Evolutionary conservation across 2,797 vertebrate species (phyloP).

Genomic region (Myripristis jacobus): DNA sequence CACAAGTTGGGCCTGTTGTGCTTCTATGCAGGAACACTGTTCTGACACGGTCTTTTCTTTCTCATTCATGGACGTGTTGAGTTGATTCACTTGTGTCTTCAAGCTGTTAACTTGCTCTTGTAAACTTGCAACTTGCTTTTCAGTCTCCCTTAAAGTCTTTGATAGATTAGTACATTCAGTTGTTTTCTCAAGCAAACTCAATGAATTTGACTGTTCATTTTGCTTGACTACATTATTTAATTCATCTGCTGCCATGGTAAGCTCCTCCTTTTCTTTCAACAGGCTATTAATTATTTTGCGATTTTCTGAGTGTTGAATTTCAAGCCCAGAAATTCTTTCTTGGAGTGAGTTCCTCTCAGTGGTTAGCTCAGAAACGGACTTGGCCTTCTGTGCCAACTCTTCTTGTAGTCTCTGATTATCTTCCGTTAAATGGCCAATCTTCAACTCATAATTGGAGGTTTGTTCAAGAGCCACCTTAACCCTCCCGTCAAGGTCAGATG

Average conservation of each 20-base stretch:
- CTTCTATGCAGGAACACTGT: slow-evolving; percentile 71
- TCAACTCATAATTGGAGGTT: slow-evolving; percentile 65
- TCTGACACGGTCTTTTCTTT: slow-evolving; percentile 76
- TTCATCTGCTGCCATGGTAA: slow-evolving; percentile 72
- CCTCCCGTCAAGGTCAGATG: slow-evolving; percentile 74
- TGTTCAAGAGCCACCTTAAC: slow-evolving; percentile 57
- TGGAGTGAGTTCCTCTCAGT: slow-evolving; percentile 72
- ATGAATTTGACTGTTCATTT: slow-evolving; percentile 72
- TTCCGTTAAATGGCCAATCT: slow-evolving; percentile 75
- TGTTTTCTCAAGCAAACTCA: slow-evolving; percentile 82
- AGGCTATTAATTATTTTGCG: slow-evolving; percentile 73
- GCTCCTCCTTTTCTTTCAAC: slow-evolving; percentile 79
- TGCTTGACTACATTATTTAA: slow-evolving; percentile 77
- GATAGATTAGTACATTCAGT: slow-evolving; percentile 80
- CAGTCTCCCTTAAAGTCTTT: slow-evolving; percentile 76
- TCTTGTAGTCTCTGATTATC: slow-evolving; percentile 81
- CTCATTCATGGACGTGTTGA: slow-evolving; percentile 65
- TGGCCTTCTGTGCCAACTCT: slow-evolving; percentile 70
- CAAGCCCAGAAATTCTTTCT: slow-evolving; percentile 70
- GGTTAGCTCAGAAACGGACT: slow-evolving; percentile 69
- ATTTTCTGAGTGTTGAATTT: slow-evolving; percentile 75
- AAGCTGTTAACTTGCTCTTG: slow-evolving; percentile 73
- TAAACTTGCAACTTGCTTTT: slow-evolving; percentile 74
- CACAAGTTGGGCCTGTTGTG: slow-evolving; percentile 74
- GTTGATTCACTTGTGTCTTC: slow-evolving; percentile 72